Evolutionary conservation across 2,113 vertebrate genomes (phyloP).

Genomic region (Ptyas mucosa): DNA sequence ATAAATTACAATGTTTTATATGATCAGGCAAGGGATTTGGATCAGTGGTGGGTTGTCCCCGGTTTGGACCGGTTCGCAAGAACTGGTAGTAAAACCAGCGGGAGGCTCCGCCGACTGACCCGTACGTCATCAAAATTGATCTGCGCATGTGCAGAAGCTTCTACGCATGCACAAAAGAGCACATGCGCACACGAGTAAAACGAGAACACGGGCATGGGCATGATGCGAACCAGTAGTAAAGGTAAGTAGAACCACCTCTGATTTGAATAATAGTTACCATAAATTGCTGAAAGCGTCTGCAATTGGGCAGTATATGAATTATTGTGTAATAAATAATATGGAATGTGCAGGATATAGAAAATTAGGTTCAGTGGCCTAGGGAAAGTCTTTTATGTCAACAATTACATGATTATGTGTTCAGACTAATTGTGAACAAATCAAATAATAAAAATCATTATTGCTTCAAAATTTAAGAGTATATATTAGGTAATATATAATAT

Average conservation of each 20-base stretch:
- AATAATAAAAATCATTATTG: background rate
- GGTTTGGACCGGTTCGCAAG: too few species aligned
- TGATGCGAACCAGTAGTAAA: too few species aligned
- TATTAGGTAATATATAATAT: background rate
- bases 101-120: too few species aligned
- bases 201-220: too few species aligned
- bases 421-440: background rate
- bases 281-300: background rate
- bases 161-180: too few species aligned
- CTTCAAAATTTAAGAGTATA: background rate
- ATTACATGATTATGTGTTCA: background rate
- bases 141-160: too few species aligned
- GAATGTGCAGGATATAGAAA: background rate
- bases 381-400: background rate
- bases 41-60: too few species aligned
- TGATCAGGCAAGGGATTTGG: background rate
- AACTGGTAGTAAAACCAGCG: too few species aligned
- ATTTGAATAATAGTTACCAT: background rate
- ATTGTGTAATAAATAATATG: background rate
- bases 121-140: too few species aligned
- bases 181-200: too few species aligned
- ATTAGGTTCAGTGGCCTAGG: background rate
- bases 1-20: background rate
- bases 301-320: background rate
- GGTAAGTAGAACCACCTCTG: too few species aligned